These are phyloP conservation scores for Scortum barcoo DNA, from an alignment of 2,113 vertebrate species.

Conservation along the genomic window DNA sequence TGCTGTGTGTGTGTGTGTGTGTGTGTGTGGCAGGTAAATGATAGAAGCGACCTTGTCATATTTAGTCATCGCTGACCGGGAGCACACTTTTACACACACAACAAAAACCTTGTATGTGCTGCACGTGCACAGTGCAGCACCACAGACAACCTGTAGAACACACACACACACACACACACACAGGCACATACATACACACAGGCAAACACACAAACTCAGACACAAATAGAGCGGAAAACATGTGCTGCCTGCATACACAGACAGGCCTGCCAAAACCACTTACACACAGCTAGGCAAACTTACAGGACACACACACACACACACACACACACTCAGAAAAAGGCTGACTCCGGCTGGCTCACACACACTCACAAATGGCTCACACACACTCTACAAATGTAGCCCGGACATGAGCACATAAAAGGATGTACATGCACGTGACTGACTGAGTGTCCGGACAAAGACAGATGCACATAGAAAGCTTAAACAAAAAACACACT, in stretches of 20 bases:
- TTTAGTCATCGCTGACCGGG: conserved; percentile 30
- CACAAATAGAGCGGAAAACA: conserved; percentile 67
- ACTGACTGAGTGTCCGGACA: not conserved
- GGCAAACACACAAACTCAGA: conserved; percentile 26
- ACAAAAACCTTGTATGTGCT: not conserved
- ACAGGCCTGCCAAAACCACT: conserved; percentile 48
- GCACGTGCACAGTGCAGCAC: not conserved
- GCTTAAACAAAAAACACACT: not conserved
- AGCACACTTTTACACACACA: not conserved
- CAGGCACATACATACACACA: not conserved
- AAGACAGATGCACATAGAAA: conserved; percentile 14
- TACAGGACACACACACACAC: conserved; percentile 18
- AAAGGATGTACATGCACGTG: conserved; percentile 17
- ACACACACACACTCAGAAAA: conserved; percentile 41
- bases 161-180: conserved; percentile 17
- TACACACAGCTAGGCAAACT: conserved; percentile 39
- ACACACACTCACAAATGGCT: conserved; percentile 9
- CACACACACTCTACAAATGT: conserved; percentile 7
- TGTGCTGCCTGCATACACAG: conserved; percentile 48
- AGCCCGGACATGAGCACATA: conserved; percentile 6
- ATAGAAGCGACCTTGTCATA: conserved; percentile 57
- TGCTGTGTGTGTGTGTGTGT: conserved; percentile 3
- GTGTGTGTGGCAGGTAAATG: conserved; percentile 24
- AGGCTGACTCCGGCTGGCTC: conserved; percentile 35
- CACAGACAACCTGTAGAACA: not conserved